These are phyloP conservation scores for Zosterops lateralis DNA, from an alignment of 2,113 vertebrate species.

Conservation along the genomic window DNA sequence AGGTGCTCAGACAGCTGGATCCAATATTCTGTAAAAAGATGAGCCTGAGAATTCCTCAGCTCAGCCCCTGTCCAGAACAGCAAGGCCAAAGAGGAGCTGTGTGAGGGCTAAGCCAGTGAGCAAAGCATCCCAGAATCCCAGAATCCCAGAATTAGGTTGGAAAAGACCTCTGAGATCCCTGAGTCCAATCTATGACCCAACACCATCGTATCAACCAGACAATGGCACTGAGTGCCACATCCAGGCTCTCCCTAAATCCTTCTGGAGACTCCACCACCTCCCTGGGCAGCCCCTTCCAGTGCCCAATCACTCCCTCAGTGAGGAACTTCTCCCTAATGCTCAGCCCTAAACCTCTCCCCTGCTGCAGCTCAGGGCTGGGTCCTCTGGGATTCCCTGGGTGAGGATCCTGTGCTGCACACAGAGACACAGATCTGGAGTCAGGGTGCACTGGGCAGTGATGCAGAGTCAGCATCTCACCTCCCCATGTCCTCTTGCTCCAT, in stretches of 20 bases:
- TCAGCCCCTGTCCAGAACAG: background rate
- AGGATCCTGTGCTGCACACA: background rate
- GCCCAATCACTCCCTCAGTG: background rate
- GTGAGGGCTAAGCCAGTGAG: background rate
- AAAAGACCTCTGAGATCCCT: background rate
- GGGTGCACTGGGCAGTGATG: background rate
- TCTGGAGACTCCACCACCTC: background rate
- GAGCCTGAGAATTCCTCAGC: background rate
- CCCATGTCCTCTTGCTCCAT: background rate
- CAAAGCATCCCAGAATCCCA: background rate
- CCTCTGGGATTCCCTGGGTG: background rate
- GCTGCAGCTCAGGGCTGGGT: background rate
- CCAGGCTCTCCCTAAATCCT: background rate
- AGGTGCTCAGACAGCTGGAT: background rate
- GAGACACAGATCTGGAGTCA: background rate
- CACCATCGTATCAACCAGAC: background rate
- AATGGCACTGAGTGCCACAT: background rate
- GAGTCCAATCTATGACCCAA: background rate
- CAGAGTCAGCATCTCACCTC: background rate
- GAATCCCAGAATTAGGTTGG: background rate
- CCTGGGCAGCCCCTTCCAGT: background rate
- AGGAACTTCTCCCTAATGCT: background rate
- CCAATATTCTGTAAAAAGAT: background rate
- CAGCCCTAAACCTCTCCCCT: background rate
- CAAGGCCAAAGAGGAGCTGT: background rate